Base-by-base conservation (phyloP, 2,113 vertebrate genomes). In the Varanus komodoensis region DNA sequence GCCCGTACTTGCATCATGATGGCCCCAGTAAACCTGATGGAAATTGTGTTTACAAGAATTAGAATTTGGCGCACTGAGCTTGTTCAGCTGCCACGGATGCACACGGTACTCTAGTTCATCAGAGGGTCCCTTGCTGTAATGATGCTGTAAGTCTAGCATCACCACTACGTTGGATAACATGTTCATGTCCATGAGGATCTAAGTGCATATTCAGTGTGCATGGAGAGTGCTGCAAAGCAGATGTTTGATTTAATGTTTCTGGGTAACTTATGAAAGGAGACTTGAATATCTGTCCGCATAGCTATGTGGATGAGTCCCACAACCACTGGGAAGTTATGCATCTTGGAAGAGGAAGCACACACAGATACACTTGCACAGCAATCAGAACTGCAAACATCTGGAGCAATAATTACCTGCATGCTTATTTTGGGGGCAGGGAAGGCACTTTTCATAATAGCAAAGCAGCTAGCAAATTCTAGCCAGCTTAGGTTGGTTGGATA, bases 1-100 rank as follows among this genome's bases (percentile, higher is more conserved):
- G 6, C 73, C 38, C 23, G 86, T 32, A n/a, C 52, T 92, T 91
- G 17, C 81, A 81, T n/a, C 44, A 80, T 88, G 80, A 48, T 74
- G 27, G 27, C 50, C 7, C 25, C 4, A 1, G 12, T 77, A 67
- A 94, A 94, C 91, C 0, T 23, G 67, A 61, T 15, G n/a, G 7
- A 0, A 1, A 93, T 85, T 91, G 84, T 52, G 6, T 67, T 93
- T 90, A 88, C 1, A n/a, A 0, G 25, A 77, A 81, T 71, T 44
- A 73, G 27, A 32, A 61, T 61, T 80, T 86, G 48, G n/a, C 61
- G 79, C 61, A 68, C 8, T n/a, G 23, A 15, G 21, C 34, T 84
- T 48, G 12, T 83, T 81, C 34, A 87, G 29, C 52, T 64, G 38
- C 3, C 44, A 50, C 64, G 29, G 57, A 44, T 8, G 44, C 32